Evolutionary conservation across 2,888 invertebrate species (phyloP).

Genomic region (Halictus quadricinctus): DNA sequence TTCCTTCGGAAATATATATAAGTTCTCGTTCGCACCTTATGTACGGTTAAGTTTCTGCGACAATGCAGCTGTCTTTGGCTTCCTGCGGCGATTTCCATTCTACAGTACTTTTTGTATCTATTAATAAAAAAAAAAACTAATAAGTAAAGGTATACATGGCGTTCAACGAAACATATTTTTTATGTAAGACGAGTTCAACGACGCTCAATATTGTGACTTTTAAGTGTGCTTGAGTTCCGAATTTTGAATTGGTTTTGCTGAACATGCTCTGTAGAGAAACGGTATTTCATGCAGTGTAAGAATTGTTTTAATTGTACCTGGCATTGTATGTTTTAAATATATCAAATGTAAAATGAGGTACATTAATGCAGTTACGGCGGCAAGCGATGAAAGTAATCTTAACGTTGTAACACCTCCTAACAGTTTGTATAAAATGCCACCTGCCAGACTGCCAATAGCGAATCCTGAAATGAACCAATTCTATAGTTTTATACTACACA

Average conservation of each 20-base stretch:
- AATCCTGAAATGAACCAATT: constrained; percentile 84
- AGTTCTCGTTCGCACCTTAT: background rate
- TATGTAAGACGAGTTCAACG: background rate
- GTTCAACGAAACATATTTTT: background rate
- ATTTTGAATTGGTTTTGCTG: background rate
- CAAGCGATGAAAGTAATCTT: constrained; percentile 83
- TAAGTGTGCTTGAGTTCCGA: background rate
- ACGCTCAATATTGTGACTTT: background rate
- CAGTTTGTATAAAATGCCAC: constrained; percentile 87
- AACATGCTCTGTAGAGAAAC: background rate
- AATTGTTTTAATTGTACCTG: constrained; percentile 64
- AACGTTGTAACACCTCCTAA: constrained; percentile 86
- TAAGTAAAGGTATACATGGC: background rate
- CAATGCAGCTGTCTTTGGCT: constrained; percentile 66
- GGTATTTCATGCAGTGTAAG: background rate
- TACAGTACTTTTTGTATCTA: constrained; percentile 66
- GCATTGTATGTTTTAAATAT: constrained; percentile 77
- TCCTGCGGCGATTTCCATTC: constrained; percentile 77
- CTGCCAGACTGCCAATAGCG: constrained; percentile 89
- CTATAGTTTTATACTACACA: background rate
- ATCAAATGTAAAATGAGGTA: constrained; percentile 82
- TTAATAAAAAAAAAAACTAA: constrained; percentile 17
- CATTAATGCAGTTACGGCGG: constrained; percentile 81
- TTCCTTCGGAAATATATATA: constrained; percentile 2
- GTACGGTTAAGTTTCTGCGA: constrained; percentile 38